Percentiles rank a stretch among this genome's conserved stretches.
Conservation (phyloP, 2,888 invertebrate genomes). For the Orchesella flavescens region DNA sequence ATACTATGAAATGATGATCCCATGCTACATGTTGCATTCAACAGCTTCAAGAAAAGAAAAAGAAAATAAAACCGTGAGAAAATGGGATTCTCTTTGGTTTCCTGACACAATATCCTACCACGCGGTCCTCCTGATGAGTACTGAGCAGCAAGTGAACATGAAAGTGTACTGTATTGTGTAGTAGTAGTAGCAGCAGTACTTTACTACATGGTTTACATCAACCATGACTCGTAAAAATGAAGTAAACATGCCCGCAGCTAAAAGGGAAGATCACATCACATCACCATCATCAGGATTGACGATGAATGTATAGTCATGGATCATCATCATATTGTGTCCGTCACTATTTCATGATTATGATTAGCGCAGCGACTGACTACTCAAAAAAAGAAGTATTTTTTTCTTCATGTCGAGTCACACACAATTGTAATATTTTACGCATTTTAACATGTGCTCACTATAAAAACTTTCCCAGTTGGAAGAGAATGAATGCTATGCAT, state of each 20-base stretch:
- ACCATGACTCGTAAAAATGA: conserved; percentile 21
- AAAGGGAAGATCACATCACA: conserved; percentile 43
- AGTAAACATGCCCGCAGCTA: conserved; percentile 51
- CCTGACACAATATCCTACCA: conserved; percentile 16
- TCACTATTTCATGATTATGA: too few species aligned
- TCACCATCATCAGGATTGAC: conserved; percentile 18
- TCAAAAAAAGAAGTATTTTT: conserved; percentile 6
- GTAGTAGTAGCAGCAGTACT: too few species aligned
- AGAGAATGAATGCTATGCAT: too few species aligned
- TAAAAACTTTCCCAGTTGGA: neutral
- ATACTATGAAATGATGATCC: too few species aligned
- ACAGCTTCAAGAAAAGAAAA: neutral
- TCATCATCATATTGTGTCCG: conserved; percentile 17
- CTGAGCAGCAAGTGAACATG: neutral
- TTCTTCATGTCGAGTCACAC: conserved; percentile 10
- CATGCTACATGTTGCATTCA: too few species aligned
- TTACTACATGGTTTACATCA: too few species aligned
- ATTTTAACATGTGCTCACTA: conserved; percentile 38
- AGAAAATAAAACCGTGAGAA: conserved; percentile 43
- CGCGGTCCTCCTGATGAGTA: neutral
- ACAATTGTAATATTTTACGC: conserved; percentile 51
- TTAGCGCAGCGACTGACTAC: neutral
- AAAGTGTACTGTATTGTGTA: neutral
- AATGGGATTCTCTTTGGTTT: conserved; percentile 32
- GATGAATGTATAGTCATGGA: conserved; percentile 11